Evolutionary conservation across 2,888 invertebrate genomes (phyloP).

Genomic region (Leucophenga maculata): DNA sequence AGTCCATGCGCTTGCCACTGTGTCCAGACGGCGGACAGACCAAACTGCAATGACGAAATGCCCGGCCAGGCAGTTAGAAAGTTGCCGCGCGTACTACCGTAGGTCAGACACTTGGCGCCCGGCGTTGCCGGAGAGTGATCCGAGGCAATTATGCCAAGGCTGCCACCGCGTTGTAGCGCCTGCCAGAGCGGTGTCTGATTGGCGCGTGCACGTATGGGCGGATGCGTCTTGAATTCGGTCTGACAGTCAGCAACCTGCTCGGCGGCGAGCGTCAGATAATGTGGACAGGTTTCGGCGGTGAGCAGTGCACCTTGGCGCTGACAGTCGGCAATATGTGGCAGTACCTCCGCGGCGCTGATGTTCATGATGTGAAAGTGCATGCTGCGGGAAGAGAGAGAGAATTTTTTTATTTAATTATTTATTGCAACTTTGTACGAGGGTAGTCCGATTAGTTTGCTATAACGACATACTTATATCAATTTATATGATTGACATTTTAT

Average conservation of each 20-base stretch:
- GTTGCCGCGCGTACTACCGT: conserved; percentile 74
- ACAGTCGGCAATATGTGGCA: conserved; percentile 75
- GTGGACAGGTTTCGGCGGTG: conserved; percentile 83
- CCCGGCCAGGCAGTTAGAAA: conserved; percentile 83
- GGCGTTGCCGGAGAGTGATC: conserved; percentile 82
- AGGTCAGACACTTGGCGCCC: conserved; percentile 74
- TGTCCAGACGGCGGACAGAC: conserved; percentile 81
- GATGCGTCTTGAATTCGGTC: conserved; percentile 82
- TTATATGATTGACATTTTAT: no score
- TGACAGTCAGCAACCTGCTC: conserved; percentile 77
- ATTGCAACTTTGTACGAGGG: no score
- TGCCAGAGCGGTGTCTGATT: conserved; percentile 80
- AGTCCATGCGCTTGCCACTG: conserved; percentile 75
- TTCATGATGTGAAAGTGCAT: conserved; percentile 81
- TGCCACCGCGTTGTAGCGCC: conserved; percentile 73
- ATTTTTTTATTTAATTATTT: background rate
- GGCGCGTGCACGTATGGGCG: conserved; percentile 78
- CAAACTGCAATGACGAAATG: conserved; percentile 82
- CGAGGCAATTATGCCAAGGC: conserved; percentile 78
- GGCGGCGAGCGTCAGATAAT: conserved; percentile 78
- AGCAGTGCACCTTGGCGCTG: conserved; percentile 74
- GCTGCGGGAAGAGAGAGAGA: conserved; percentile 62
- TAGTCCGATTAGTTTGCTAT: no score
- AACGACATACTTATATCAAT: no score
- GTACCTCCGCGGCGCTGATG: conserved; percentile 77